Percentiles rank a stretch among this genome's conserved stretches.
These are phyloP conservation scores for Spisula solida DNA, from an alignment of 2,888 invertebrate species.

Conservation along the genomic window DNA sequence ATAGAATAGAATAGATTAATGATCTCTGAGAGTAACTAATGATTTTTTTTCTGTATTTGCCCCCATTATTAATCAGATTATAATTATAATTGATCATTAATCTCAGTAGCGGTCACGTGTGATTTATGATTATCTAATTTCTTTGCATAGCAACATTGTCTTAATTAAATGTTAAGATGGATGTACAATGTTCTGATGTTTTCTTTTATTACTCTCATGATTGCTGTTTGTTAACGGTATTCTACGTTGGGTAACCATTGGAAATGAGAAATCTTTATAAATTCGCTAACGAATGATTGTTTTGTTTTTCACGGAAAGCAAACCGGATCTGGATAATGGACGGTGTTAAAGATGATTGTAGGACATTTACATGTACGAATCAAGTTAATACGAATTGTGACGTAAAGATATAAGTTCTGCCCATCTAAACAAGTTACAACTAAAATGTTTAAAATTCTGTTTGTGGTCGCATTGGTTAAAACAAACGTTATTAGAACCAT, in stretches of 20 bases:
- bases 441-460: too few relatives aligned
- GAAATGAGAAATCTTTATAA: neutral
- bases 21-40: neutral
- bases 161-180: conserved; percentile 22
- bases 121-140: conserved; percentile 10
- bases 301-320: neutral
- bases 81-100: conserved; percentile 6
- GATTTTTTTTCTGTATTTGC: neutral
- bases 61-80: neutral
- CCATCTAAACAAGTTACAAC: too few relatives aligned
- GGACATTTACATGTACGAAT: too few relatives aligned
- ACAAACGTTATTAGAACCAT: too few relatives aligned
- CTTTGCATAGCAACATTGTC: conserved; percentile 7
- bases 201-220: neutral
- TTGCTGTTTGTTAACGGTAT: neutral
- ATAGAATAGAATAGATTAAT: conserved; percentile 11
- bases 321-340: neutral
- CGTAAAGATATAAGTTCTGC: too few relatives aligned
- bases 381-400: too few relatives aligned
- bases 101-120: neutral
- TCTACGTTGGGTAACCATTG: neutral
- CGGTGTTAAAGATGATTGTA: too few relatives aligned
- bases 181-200: neutral
- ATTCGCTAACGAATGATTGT: neutral
- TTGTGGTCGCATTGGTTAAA: too few relatives aligned